These are phyloP conservation scores for Alces alces DNA, from an alignment of 2,113 vertebrate species.

Conservation along the genomic window DNA sequence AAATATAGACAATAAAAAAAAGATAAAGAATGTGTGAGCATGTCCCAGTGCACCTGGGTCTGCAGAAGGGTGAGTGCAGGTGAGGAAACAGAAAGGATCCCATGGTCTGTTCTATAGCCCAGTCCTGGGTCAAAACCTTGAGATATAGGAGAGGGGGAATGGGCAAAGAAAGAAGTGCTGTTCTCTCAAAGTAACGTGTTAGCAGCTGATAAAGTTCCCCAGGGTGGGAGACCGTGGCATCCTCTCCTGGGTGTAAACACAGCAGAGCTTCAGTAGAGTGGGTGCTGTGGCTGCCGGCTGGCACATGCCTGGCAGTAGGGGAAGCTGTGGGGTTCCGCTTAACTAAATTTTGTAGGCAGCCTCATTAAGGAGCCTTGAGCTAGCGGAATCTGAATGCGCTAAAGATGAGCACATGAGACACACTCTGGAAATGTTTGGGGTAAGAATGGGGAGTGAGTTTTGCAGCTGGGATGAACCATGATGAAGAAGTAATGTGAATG, in stretches of 20 bases:
- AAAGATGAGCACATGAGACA: neutral
- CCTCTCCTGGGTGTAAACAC: neutral
- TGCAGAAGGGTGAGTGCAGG: neutral
- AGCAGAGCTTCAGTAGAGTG: neutral
- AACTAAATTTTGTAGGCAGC: neutral
- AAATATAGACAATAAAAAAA: neutral
- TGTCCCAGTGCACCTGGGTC: neutral
- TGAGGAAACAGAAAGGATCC: neutral
- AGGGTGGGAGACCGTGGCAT: fast-evolving
- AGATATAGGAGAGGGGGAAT: fast-evolving
- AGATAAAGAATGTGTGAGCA: neutral
- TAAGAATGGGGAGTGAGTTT: neutral
- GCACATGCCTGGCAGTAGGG: neutral
- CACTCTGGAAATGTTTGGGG: neutral
- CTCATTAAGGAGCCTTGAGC: neutral
- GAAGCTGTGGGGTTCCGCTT: neutral
- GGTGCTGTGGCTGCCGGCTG: no score
- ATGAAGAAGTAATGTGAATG: neutral
- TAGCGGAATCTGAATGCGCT: neutral
- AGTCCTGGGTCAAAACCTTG: neutral
- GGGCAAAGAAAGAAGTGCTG: neutral
- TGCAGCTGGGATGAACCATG: neutral
- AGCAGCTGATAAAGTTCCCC: neutral
- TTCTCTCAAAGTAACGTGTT: neutral
- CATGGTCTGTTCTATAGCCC: neutral